Conservation (phyloP, 1,140 invertebrate species). For the Uloborus diversus region DNA sequence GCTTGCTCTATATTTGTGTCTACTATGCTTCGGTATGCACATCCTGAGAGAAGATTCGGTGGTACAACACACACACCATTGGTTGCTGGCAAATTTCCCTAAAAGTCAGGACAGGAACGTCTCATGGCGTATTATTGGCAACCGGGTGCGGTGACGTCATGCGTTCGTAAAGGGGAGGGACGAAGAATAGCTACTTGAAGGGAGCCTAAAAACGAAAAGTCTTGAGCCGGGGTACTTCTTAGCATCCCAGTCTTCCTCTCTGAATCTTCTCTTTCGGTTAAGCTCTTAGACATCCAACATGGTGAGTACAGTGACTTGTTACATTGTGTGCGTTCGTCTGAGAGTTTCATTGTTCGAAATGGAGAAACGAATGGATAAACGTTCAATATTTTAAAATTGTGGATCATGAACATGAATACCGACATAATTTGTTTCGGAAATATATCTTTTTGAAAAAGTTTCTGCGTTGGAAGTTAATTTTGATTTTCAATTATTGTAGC, state of each 20-base stretch:
- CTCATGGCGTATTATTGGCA: slow-evolving; percentile 51
- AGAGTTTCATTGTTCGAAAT: not conserved
- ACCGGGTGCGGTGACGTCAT: slow-evolving; percentile 35
- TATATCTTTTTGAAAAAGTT: not conserved
- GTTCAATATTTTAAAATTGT: too few species aligned
- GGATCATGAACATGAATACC: too few species aligned
- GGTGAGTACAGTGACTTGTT: slow-evolving; percentile 40
- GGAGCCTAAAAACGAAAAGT: slow-evolving; percentile 29
- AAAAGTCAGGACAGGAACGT: slow-evolving; percentile 21
- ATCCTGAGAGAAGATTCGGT: not conserved
- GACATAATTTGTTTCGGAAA: not conserved
- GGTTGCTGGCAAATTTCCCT: slow-evolving; percentile 44
- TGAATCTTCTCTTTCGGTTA: slow-evolving; percentile 29
- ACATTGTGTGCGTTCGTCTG: not conserved
- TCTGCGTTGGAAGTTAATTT: not conserved
- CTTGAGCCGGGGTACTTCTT: slow-evolving; percentile 15
- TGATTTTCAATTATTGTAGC: not conserved
- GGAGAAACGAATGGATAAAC: too few species aligned
- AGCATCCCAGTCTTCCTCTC: slow-evolving; percentile 32
- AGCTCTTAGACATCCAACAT: slow-evolving; percentile 30
- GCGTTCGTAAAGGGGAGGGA: not conserved
- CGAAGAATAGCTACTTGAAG: slow-evolving; percentile 37
- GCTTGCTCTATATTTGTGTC: slow-evolving; percentile 39
- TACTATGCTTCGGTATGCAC: slow-evolving; percentile 26
- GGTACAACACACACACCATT: not conserved